Conservation (phyloP, 2,888 invertebrate species). For the Agrotis puta region DNA sequence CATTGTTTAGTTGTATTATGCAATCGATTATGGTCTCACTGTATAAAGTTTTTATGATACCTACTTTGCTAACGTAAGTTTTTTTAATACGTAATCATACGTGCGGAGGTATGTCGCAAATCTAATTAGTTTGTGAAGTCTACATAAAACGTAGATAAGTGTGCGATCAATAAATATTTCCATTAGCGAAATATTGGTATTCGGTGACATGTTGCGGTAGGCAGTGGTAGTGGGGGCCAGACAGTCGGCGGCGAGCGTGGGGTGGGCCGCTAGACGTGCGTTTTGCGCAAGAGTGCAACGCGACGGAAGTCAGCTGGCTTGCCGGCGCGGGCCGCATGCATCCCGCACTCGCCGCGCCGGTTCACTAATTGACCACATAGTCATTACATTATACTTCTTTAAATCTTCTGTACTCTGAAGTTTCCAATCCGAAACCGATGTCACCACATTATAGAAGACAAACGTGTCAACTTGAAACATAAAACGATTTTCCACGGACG, state of each 20-base stretch:
- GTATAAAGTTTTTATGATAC: constrained; percentile 41
- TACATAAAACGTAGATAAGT: constrained; percentile 35
- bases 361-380: constrained; percentile 54
- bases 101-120: constrained; percentile 43
- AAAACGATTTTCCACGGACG: constrained; percentile 74
- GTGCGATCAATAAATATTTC: constrained; percentile 59
- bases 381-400: constrained; percentile 39
- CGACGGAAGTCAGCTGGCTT: constrained; percentile 82
- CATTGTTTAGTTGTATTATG: constrained; percentile 50
- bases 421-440: constrained; percentile 73
- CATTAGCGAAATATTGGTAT: constrained; percentile 50
- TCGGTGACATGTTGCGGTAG: constrained; percentile 53
- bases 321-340: constrained; percentile 59
- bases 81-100: constrained; percentile 55
- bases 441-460: constrained; percentile 75
- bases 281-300: constrained; percentile 78
- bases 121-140: constrained; percentile 56
- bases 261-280: constrained; percentile 66
- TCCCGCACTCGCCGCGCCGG: constrained; percentile 43
- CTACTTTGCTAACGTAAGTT: constrained; percentile 32
- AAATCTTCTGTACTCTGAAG: constrained; percentile 61
- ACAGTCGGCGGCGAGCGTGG: constrained; percentile 51
- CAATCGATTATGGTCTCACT: constrained; percentile 49
- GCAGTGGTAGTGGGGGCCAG: constrained; percentile 64
- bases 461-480: constrained; percentile 78